Evolutionary conservation across 2,888 invertebrate genomes (phyloP).

Genomic region (Helobdella robusta): DNA sequence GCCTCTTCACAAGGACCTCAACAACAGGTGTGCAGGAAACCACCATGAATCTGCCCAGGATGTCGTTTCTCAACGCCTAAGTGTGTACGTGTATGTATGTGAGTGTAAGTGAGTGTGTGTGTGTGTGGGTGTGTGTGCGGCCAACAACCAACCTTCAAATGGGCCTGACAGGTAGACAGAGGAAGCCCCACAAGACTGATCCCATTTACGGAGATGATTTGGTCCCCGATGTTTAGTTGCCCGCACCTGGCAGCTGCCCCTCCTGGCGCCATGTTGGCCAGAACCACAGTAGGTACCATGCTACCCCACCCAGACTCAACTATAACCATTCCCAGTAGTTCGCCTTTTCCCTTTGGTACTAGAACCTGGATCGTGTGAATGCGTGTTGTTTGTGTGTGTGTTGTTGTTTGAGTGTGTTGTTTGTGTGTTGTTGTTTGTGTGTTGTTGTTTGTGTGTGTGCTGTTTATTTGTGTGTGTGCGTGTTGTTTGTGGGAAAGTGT

Average conservation of each 20-base stretch:
- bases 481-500: too few relatives aligned
- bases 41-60: constrained; percentile 94
- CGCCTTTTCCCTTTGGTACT: constrained; percentile 94
- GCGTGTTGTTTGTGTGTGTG: background rate
- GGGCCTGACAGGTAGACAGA: constrained; percentile 91
- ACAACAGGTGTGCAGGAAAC: constrained; percentile 99
- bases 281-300: constrained; percentile 97
- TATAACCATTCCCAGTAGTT: constrained; percentile 93
- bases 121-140: too few relatives aligned
- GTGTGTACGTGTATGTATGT: too few relatives aligned
- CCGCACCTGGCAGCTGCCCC: constrained; percentile 96
- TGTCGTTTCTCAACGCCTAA: constrained; percentile 83
- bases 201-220: constrained; percentile 97
- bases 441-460: too few relatives aligned
- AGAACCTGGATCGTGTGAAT: constrained; percentile 85
- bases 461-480: too few relatives aligned
- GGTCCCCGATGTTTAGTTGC: constrained; percentile 96
- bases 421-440: too few relatives aligned
- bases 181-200: constrained; percentile 94
- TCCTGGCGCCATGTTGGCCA: constrained; percentile 90
- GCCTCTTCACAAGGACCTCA: constrained; percentile 95
- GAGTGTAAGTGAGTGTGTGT: too few relatives aligned
- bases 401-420: too few relatives aligned
- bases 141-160: constrained; percentile 74
- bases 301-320: constrained; percentile 99